Evolutionary conservation across 1,140 invertebrate genomes (phyloP), one percentile per base, ranked within the genome.

Genomic region (Carcinoscorpius rotundicauda): DNA sequence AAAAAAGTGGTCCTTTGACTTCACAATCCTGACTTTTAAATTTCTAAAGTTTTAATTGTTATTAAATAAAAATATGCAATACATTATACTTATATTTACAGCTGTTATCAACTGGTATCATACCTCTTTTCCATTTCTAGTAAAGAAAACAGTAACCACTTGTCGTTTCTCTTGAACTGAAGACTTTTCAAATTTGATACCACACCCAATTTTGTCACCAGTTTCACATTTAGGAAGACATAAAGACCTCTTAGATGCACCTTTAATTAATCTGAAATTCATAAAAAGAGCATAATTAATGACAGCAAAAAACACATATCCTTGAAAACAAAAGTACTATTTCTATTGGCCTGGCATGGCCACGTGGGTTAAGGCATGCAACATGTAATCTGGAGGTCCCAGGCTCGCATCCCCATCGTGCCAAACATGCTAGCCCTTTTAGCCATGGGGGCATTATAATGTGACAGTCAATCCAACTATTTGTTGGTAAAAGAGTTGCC

Each of bases 81-180:
- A 4, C 55, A 11, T 57, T 48, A 58, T 60, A 49, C 48, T 52
- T 68, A 6, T 55, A 55, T n/a, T 55, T 55, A 66, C 9, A n/a
- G 5, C 55, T n/a, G 5, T 11, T n/a, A 5, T 49, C 10, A 9
- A 60, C 60, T 8, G 6, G 9, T 10, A 29, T 60, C 4, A 62
- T 71, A 80, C 79, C 74, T 80, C 79, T 72, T 77, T 78, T 29
- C 80, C 78, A 72, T 81, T 81, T 64, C 74, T 74, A 56, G 79
- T 80, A 67, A 81, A 81, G 72, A 80, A 81, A 29, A 80, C 76
- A 61, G 74, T 74, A 51, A 76, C 74, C 11, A 71, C 66, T 29
- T 66, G 64, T 67, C 62, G 67, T 69, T 52, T 63, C 58, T 73
- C 62, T 72, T 71, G 65, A 66, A 70, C 67, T 63, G 70, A 65